phyloP scores from a whole-genome alignment of 2,797 vertebrate genomes.

The Epinephelus coioides region DNA sequence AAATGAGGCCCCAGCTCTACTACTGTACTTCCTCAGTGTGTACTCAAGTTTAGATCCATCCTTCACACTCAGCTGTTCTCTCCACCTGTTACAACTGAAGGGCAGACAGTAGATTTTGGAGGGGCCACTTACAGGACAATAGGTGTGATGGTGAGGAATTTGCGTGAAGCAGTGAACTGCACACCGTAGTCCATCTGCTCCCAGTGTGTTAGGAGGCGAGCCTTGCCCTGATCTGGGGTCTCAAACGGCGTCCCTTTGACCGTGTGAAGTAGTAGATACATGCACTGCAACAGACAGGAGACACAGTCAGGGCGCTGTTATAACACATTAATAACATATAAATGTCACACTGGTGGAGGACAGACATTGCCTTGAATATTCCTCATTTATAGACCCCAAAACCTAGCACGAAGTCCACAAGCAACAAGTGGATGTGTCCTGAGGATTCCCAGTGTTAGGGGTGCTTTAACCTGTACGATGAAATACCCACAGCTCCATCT shows the following conservation, averaged over 20 bases:
- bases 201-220: conserved; percentile 96
- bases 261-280: conserved; percentile 97
- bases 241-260: conserved; percentile 98
- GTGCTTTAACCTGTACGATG: too few species aligned
- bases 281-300: conserved; percentile 86
- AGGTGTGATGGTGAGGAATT: conserved; percentile 98
- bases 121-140: conserved; percentile 93
- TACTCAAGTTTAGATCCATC: neutral
- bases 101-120: neutral
- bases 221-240: conserved; percentile 97
- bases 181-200: conserved; percentile 99
- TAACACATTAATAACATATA: neutral
- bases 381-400: neutral
- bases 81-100: neutral
- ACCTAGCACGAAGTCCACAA: neutral
- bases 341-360: neutral
- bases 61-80: neutral
- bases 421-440: neutral
- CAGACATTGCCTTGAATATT: neutral
- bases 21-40: neutral
- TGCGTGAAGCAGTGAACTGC: conserved; percentile 96
- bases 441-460: neutral
- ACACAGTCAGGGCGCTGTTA: neutral
- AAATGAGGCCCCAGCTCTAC: neutral
- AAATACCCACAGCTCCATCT: too few species aligned